Evolutionary conservation across 2,797 vertebrate genomes (phyloP), one percentile per base, ranked within the genome.

Genomic region (Tolypeutes matacus): DNA sequence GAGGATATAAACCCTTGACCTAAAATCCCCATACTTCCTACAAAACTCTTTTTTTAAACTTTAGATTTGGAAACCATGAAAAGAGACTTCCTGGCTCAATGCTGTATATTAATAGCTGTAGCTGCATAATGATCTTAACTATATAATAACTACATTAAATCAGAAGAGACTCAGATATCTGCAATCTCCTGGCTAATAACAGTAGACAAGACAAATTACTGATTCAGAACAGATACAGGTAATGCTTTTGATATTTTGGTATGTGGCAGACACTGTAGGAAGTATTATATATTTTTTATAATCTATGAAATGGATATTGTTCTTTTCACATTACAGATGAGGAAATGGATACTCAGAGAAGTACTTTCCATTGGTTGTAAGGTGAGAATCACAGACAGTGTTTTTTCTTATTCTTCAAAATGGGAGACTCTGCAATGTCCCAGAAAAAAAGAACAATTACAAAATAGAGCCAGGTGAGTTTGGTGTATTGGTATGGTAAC

Each of bases 11-110:
- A 27, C 4, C 27, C 25, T 72, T 78, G 23, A 3, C 4, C 27
- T 81, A 4, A 91, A 36, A 56, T 73, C 10, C 15, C 9, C 51
- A 85, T 20, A 80, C 14, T 90, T 75, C 10, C 25, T 60, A 65
- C 72, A 64, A 72, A 60, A 17, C 23, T 3, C 7, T 60, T 34
- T 53, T 49, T 39, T 72, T 83, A 70, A 46, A 17, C n/a, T 94
- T 91, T 75, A 72, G 13, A 53, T 84, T 88, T 84, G 42, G 29
- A 93, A 92, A 72, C 7, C 31, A 80, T 62, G 27, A n/a, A n/a
- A 62, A 67, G 70, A 56, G 4, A n/a, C 4, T 42, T 27, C 1
- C 10, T 51, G 75, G 49, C 12, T 49, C 18, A 49, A 51, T 85
- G 31, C 9, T 46, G 23, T 49, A 27, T 15, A 46, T 65, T 84